phyloP scores from a whole-genome alignment of 2,888 invertebrate species.

The Nineta flava region DNA sequence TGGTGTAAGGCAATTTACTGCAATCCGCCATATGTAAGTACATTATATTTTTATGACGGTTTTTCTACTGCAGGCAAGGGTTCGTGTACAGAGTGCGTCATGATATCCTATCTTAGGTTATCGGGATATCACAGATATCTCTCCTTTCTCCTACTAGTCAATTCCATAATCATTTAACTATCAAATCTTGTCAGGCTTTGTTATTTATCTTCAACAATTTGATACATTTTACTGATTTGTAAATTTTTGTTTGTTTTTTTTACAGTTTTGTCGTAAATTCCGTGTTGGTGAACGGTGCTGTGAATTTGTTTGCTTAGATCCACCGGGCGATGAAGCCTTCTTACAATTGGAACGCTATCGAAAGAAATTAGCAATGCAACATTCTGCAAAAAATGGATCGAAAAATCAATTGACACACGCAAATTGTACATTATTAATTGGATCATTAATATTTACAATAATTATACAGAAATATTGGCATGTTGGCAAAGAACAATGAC shows the following conservation, averaged over 20 bases:
- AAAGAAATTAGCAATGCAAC: conserved; percentile 9
- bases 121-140: no score
- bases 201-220: no score
- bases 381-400: background rate
- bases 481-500: no score
- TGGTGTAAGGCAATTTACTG: conserved; percentile 81
- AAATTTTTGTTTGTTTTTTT: no score
- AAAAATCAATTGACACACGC: background rate
- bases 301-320: conserved; percentile 76
- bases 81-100: no score
- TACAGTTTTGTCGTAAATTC: conserved; percentile 71
- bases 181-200: no score
- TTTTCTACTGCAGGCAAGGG: no score
- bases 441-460: background rate
- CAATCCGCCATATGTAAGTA: conserved; percentile 69
- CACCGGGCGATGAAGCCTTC: conserved; percentile 43
- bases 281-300: conserved; percentile 74
- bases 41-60: background rate
- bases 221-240: no score
- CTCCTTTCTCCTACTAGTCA: no score
- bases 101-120: no score
- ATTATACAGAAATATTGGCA: no score
- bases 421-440: background rate
- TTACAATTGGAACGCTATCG: conserved; percentile 22
- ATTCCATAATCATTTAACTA: no score